Evolutionary conservation across 2,797 vertebrate genomes (phyloP), one percentile per base, ranked within the genome.

Genomic region (Sparidentex hasta): DNA sequence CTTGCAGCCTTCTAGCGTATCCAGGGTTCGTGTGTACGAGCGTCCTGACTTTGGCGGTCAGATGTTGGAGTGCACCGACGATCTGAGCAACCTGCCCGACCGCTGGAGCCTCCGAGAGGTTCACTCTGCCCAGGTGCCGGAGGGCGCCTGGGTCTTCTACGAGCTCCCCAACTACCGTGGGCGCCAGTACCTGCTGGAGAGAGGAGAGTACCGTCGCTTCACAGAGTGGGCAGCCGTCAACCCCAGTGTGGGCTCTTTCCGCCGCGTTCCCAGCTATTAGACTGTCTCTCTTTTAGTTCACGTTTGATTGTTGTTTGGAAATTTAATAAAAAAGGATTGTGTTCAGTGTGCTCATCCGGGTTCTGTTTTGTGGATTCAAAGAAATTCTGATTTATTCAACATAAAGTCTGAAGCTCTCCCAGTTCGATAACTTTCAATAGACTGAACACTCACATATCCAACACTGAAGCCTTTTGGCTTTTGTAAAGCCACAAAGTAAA

Each of bases 161-260:
- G 86, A 92, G 72, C 88, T 84, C 11, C 83, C 88, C 20, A 73
- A 86, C 78, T 92, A 74, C 81, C 71, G 14, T 0, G 90, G 90
- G 7, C 83, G 73, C 50, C 95, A 95, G 86, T 90, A 92, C 80
- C 84, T 92, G 46, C 84, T 92, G 85, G 92, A 90, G 76, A 88
- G 38, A 55, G 93, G 90, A 63, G 76, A 89, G 74, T 94, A 92
- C 80, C 82, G 76, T 21, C 78, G 75, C 65, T 90, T 78, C 76
- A 77, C 74, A 2, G 88, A 94, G 67, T 93, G 91, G 93, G 89
- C 78, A 1, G 91, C 89, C 56, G 74, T 78, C 59, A 84, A 81
- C 63, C 79, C 92, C 77, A 74, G 2, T 0, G 88, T 92, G 47
- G 87, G 86, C 1, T 91, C 89, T 33, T 67, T 87, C 66, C 68